A percentile compares a stretch with the other conserved stretches of the same genome.
Evolutionary conservation across 2,888 invertebrate species (phyloP).

Genomic region (Scaptomyza polygonia): DNA sequence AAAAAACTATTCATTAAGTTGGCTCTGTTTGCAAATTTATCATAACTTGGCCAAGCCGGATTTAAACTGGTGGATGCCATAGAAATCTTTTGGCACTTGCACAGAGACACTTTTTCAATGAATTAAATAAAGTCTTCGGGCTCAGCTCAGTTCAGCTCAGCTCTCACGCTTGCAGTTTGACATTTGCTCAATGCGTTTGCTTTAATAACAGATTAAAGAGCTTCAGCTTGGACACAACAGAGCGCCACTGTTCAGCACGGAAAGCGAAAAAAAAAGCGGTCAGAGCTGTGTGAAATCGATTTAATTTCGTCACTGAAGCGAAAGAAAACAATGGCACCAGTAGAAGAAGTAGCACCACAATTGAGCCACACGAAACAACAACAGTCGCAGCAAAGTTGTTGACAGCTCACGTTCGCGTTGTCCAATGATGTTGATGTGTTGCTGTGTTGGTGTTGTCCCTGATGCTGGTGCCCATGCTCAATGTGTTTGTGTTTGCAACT

Average conservation of each 20-base stretch:
- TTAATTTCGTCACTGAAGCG: slow-evolving; percentile 70
- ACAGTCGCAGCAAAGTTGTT: slow-evolving; percentile 62
- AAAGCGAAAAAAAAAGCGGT: slow-evolving; percentile 12
- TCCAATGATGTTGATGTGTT: slow-evolving; percentile 53
- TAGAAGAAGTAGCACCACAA: slow-evolving; percentile 11
- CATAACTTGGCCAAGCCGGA: slow-evolving; percentile 63
- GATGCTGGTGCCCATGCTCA: slow-evolving; percentile 33
- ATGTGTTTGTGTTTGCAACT: slow-evolving; percentile 4
- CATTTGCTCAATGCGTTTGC: slow-evolving; percentile 22
- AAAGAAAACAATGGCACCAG: slow-evolving; percentile 58
- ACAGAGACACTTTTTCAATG: slow-evolving; percentile 16
- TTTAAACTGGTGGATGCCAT: slow-evolving; percentile 43
- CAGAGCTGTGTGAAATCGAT: slow-evolving; percentile 60
- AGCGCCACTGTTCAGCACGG: slow-evolving; percentile 12
- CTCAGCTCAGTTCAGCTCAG: background rate
- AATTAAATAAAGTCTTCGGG: slow-evolving; percentile 14
- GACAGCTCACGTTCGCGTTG: slow-evolving; percentile 75
- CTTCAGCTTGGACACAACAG: slow-evolving; percentile 6
- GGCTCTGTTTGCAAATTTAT: slow-evolving; percentile 72
- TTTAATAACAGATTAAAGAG: slow-evolving; percentile 45
- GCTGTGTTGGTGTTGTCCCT: background rate
- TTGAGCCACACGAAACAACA: slow-evolving; percentile 29
- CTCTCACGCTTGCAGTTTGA: slow-evolving; percentile 1
- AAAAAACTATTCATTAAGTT: slow-evolving; percentile 76
- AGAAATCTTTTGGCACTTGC: slow-evolving; percentile 19